Evolutionary conservation across 2,113 vertebrate genomes (phyloP).

Genomic region (Sinocyclocheilus anophthalmus): DNA sequence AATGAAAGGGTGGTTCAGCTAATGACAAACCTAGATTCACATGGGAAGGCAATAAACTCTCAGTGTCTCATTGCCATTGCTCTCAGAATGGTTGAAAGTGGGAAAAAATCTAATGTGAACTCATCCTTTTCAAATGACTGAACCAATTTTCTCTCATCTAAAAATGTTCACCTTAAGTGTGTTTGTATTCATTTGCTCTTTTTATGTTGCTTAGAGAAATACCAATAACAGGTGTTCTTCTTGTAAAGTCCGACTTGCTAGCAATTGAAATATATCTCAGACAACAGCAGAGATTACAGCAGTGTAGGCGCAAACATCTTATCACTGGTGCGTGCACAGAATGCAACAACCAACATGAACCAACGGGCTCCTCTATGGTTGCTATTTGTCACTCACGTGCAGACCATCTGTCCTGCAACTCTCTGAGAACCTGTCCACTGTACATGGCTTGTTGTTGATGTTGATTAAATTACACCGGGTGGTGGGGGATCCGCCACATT

Average conservation of each 20-base stretch:
- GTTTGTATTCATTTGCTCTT: background rate
- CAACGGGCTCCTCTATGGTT: background rate
- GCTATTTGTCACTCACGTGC: background rate
- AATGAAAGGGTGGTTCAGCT: constrained; percentile 1
- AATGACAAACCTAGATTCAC: constrained; percentile 23
- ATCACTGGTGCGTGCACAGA: background rate
- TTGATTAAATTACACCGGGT: constrained; percentile 52
- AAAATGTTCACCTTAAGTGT: background rate
- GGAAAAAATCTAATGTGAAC: background rate
- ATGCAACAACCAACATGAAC: background rate
- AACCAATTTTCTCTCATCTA: background rate
- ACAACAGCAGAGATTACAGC: background rate
- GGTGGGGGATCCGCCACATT: constrained; percentile 4
- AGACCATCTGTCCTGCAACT: background rate
- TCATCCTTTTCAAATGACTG: background rate
- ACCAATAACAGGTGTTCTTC: background rate
- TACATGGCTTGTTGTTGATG: background rate
- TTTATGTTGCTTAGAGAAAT: background rate
- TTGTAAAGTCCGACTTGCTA: background rate
- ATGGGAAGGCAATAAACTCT: constrained; percentile 9
- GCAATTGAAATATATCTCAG: background rate
- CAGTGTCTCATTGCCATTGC: background rate
- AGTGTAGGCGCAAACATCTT: background rate
- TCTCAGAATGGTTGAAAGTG: background rate
- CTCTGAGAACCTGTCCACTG: background rate